These are phyloP conservation scores for Lymantria dispar DNA, from an alignment of 2,888 invertebrate genomes.

Conservation along the genomic window DNA sequence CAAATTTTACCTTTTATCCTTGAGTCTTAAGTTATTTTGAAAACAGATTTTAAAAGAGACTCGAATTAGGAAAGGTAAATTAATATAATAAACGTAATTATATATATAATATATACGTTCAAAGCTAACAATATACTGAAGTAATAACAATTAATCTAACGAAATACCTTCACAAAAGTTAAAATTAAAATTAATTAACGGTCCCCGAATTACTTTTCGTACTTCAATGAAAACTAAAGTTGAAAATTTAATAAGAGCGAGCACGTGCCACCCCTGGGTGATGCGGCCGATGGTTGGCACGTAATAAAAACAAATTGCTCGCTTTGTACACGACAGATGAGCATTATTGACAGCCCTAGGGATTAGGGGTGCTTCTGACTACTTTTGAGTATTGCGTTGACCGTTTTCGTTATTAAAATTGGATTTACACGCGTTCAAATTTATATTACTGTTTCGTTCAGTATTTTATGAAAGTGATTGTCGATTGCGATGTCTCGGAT, in stretches of 20 bases:
- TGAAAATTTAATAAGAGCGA: conserved; percentile 6
- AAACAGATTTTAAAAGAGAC: too few relatives aligned
- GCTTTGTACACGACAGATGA: conserved; percentile 25
- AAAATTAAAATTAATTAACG: conserved; percentile 7
- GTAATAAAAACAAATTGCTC: conserved; percentile 51
- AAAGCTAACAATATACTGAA: conserved; percentile 1
- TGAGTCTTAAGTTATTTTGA: too few relatives aligned
- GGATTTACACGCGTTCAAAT: background rate
- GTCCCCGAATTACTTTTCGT: conserved; percentile 4
- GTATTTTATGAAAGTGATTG: too few relatives aligned
- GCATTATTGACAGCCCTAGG: conserved; percentile 24
- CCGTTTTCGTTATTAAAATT: conserved; percentile 1
- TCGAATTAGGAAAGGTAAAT: too few relatives aligned
- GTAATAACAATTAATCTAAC: conserved; percentile 4
- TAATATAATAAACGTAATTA: too few relatives aligned
- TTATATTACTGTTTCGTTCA: too few relatives aligned
- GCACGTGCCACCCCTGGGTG: conserved; percentile 26
- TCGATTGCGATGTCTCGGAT: too few relatives aligned
- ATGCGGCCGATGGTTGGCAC: conserved; percentile 29
- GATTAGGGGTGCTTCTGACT: conserved; percentile 23
- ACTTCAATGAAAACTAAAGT: conserved; percentile 8
- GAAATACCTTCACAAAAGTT: conserved; percentile 4
- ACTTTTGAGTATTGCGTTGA: conserved; percentile 9
- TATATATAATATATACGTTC: background rate
- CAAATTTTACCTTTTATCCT: too few relatives aligned